Conservation (phyloP, 2,113 vertebrate genomes). For the Labeo catla region DNA sequence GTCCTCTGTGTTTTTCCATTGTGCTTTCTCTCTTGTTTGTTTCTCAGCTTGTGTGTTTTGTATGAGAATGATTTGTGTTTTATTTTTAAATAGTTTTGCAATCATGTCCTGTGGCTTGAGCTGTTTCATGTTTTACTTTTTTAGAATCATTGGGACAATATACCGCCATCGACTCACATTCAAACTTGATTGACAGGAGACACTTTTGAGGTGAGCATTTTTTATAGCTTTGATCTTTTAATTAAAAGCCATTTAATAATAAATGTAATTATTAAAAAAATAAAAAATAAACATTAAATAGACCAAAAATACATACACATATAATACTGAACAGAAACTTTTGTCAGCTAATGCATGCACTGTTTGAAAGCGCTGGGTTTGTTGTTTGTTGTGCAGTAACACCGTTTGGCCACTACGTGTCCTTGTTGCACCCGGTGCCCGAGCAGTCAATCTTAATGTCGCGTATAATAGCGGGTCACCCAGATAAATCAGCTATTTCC, state of each 20-base stretch:
- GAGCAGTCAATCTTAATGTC: conserved; percentile 30
- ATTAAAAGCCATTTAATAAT: too few species aligned
- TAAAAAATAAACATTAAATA: too few species aligned
- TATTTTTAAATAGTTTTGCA: neutral
- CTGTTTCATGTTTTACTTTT: conserved; percentile 50
- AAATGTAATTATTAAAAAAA: too few species aligned
- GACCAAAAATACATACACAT: too few species aligned
- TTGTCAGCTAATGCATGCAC: conserved; percentile 1
- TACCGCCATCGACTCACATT: conserved; percentile 74
- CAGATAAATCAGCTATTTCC: conserved; percentile 16
- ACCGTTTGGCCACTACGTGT: conserved; percentile 51
- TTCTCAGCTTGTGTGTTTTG: neutral
- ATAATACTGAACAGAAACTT: neutral
- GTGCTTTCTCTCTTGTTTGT: neutral
- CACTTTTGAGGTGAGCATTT: conserved; percentile 71
- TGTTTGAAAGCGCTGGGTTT: neutral
- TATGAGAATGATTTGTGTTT: neutral
- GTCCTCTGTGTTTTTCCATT: neutral
- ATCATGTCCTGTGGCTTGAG: neutral
- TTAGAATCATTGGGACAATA: conserved; percentile 77
- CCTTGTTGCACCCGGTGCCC: conserved; percentile 40
- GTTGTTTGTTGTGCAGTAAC: conserved; percentile 48
- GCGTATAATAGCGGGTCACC: conserved; percentile 31
- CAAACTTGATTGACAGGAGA: conserved; percentile 81
- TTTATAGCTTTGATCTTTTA: neutral